These are phyloP conservation scores for Carcinoscorpius rotundicauda DNA, from an alignment of 1,140 invertebrate species.

Conservation along the genomic window DNA sequence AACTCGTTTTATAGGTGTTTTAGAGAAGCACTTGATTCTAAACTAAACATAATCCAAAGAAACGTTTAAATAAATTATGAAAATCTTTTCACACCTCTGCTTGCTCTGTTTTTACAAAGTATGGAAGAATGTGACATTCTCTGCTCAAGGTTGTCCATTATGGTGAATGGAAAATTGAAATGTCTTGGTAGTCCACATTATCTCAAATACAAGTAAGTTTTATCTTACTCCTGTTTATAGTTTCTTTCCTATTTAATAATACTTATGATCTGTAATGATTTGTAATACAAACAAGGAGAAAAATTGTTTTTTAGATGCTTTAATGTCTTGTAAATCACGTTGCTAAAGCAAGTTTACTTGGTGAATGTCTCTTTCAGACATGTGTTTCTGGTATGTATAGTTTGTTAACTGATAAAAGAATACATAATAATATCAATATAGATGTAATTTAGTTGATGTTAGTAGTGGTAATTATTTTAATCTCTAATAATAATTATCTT, in stretches of 20 bases:
- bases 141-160: constrained; percentile 28
- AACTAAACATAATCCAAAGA: neutral
- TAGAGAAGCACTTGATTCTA: no score
- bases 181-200: constrained; percentile 38
- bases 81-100: constrained; percentile 1
- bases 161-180: constrained; percentile 38
- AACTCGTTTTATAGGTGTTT: no score
- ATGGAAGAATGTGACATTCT: constrained; percentile 30
- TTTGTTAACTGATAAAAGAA: no score
- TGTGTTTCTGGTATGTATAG: no score
- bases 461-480: neutral
- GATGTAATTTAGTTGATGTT: no score
- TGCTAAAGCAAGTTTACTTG: no score
- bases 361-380: no score
- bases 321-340: no score
- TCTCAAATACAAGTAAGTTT: constrained; percentile 34
- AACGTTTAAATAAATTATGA: neutral
- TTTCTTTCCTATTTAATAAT: neutral
- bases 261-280: neutral
- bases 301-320: no score
- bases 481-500: neutral
- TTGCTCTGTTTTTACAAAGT: constrained; percentile 3
- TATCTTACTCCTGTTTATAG: neutral
- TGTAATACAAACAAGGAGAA: no score
- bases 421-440: no score